Percentiles rank a stretch among this genome's conserved stretches.
These are phyloP conservation scores for Hystrix brachyura DNA, from an alignment of 2,113 vertebrate species.

Conservation along the genomic window DNA sequence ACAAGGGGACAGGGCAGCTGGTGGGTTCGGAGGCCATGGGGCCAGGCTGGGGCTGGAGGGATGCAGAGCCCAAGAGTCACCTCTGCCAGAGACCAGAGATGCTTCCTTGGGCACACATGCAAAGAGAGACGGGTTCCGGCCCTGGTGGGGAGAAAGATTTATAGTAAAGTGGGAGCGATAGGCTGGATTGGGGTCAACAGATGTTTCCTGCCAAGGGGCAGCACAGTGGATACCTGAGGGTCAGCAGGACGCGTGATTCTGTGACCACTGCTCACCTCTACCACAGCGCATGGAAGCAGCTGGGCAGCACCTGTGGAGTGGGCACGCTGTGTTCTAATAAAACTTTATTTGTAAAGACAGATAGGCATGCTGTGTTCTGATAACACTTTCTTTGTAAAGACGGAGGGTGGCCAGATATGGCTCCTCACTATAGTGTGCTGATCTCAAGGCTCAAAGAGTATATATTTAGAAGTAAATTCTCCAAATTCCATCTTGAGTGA, in stretches of 20 bases:
- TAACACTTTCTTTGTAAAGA: background rate
- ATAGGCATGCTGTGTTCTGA: background rate
- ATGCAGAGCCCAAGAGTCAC: rapidly evolving
- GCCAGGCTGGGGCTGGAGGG: background rate
- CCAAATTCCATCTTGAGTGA: background rate
- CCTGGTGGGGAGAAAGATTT: background rate
- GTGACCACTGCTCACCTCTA: background rate
- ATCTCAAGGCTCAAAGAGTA: background rate
- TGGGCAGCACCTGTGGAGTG: rapidly evolving
- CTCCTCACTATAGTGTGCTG: background rate
- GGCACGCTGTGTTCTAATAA: no score
- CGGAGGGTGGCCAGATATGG: background rate
- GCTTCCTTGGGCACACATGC: background rate
- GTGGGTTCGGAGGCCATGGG: background rate
- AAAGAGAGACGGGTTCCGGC: background rate
- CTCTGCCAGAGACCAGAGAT: background rate
- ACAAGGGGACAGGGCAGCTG: background rate
- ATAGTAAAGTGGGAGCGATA: background rate
- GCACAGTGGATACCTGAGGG: background rate
- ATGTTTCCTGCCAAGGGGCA: background rate
- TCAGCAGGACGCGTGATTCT: background rate
- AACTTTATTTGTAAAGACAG: no score
- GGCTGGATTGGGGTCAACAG: background rate
- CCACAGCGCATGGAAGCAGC: rapidly evolving
- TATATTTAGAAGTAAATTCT: constrained; percentile 45